phyloP scores from a whole-genome alignment of 2,113 vertebrate genomes.

The Anolis carolinensis region DNA sequence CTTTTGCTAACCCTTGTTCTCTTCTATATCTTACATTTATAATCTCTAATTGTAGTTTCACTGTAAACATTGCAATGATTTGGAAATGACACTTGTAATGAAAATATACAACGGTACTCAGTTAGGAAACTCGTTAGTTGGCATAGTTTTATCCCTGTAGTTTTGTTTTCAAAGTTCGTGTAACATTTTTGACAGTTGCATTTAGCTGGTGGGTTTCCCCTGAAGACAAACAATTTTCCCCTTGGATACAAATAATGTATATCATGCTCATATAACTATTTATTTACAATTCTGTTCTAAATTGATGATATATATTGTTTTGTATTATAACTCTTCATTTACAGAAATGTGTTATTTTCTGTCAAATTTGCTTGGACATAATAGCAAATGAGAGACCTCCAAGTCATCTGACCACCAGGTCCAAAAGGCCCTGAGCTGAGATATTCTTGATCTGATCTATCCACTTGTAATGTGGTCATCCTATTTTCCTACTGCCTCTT shows the following conservation, averaged over 20 bases:
- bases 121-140: neutral
- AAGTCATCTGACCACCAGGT: no score
- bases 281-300: neutral
- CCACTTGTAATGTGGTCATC: no score
- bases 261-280: neutral
- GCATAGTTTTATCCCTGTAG: neutral
- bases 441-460: no score
- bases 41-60: neutral
- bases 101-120: neutral
- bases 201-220: neutral
- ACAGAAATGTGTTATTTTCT: no score
- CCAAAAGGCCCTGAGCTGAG: no score
- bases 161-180: neutral
- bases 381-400: no score
- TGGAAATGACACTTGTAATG: neutral
- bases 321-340: no score
- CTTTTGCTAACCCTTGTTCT: neutral
- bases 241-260: neutral
- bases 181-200: neutral
- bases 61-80: neutral
- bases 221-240: neutral
- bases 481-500: no score
- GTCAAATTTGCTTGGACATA: no score
- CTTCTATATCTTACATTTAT: neutral
- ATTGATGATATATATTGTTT: neutral